Base-by-base conservation (phyloP, 2,113 vertebrate species). In the Collichthys lucidus region DNA sequence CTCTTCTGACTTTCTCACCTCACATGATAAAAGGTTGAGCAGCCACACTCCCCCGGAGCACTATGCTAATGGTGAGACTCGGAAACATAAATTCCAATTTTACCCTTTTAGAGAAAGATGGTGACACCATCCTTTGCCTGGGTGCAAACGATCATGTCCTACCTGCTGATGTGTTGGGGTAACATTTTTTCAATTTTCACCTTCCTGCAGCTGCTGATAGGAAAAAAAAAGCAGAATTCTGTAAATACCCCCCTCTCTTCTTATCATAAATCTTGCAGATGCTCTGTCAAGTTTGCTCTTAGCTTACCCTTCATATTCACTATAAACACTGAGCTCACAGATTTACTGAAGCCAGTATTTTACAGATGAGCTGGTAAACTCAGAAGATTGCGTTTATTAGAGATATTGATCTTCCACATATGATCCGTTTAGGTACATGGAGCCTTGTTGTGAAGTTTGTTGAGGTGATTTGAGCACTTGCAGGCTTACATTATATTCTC, bases 1-100 rank as follows among this genome's bases (percentile, higher is more conserved):
- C 65, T 7, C 93, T 35, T 80, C 96, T 3, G 80, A 91, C 74
- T 96, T 96, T 79, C 94, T 95, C 62, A 79, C 89, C 84, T 92
- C 83, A 40, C 96, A 93, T 0, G 95, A 97, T 65, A 95, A 94
- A 86, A 91, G 92, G n/a, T 82, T 68, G 20, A 94, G 95, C 70
- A 93, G 74, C 65, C 93, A 95, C 92, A 56, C 68, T 67, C 49
- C 92, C 10, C 87, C 92, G 15, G 91, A 94, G 57, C 95, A 89
- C 63, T 90, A 88, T 4, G 89, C 57, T 77, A 92, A 75, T 44
- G 97, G 98, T 98, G 49, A 90, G 92, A 59, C 15, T 19, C 55
- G 3, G 12, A 56, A 46, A 50, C 50, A 66, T 35, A 69, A 14
- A 35, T 59, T 29, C 20, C 7, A 31, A 11, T 40, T 66, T 5